Percentiles rank a stretch among this genome's conserved stretches.
phyloP scores from a whole-genome alignment of 2,113 vertebrate species.

The Platichthys stellatus region DNA sequence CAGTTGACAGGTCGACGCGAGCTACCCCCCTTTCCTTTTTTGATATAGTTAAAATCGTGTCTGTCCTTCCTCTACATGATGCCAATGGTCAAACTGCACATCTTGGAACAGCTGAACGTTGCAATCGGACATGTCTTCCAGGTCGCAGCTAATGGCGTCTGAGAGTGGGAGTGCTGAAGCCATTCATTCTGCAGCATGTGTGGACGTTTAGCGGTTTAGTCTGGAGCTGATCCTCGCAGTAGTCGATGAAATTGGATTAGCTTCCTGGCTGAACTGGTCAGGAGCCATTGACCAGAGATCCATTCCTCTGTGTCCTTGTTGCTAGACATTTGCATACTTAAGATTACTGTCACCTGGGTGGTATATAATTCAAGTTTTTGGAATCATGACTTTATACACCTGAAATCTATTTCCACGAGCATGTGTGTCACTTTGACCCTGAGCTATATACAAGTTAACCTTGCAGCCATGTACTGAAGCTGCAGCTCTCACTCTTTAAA shows the following conservation, averaged over 20 bases:
- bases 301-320: not conserved
- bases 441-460: not conserved
- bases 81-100: accelerated
- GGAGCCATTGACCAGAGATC: not conserved
- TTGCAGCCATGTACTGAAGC: not conserved
- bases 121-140: not conserved
- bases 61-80: not conserved
- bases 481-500: not conserved
- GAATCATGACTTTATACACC: no score
- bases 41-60: no score
- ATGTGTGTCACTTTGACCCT: slow-evolving; percentile 18
- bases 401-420: not conserved
- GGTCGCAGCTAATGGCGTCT: slow-evolving; percentile 30
- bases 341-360: not conserved
- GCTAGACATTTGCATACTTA: not conserved
- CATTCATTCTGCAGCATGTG: slow-evolving; percentile 20
- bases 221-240: slow-evolving; percentile 21
- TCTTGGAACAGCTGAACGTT: not conserved
- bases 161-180: not conserved
- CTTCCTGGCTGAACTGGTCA: not conserved
- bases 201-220: slow-evolving; percentile 15
- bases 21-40: not conserved
- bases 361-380: not conserved
- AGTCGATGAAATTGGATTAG: slow-evolving; percentile 45
- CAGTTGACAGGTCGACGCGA: not conserved